Conservation (phyloP, 64 coral and sea anemone genomes). For the Exaiptasia diaphana region DNA sequence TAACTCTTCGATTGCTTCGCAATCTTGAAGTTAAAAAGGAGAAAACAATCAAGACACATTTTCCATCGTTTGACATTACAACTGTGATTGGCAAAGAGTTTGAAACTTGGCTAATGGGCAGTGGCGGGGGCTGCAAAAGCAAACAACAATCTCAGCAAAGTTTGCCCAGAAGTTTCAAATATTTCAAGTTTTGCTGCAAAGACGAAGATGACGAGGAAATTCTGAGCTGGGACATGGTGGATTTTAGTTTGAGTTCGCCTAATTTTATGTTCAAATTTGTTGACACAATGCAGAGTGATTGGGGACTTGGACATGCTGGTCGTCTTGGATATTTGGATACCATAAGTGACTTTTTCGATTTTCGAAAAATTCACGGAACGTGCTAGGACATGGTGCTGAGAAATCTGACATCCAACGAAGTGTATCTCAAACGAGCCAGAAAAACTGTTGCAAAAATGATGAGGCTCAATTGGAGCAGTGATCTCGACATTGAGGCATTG, state of each 20-base stretch:
- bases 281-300: neutral
- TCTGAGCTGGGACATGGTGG: neutral
- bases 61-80: neutral
- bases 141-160: neutral
- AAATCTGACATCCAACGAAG: neutral
- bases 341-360: neutral
- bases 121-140: conserved; percentile 23
- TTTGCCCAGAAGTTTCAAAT: neutral
- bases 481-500: neutral
- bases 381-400: neutral
- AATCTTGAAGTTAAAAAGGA: too few relatives aligned
- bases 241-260: conserved; percentile 21
- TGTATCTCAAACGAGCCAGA: neutral
- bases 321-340: conserved; percentile 22
- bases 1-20: too few relatives aligned
- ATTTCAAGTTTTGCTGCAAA: conserved; percentile 33
- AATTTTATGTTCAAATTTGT: conserved; percentile 14
- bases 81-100: neutral
- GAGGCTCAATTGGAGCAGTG: conserved; percentile 4
- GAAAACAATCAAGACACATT: too few relatives aligned
- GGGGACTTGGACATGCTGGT: neutral
- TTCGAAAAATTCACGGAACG: neutral
- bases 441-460: conserved; percentile 3
- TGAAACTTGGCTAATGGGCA: neutral
- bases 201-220: neutral